Percentiles rank a stretch among this genome's conserved stretches.
phyloP scores from a whole-genome alignment of 2,113 vertebrate genomes.

The Laticauda laticaudata region DNA sequence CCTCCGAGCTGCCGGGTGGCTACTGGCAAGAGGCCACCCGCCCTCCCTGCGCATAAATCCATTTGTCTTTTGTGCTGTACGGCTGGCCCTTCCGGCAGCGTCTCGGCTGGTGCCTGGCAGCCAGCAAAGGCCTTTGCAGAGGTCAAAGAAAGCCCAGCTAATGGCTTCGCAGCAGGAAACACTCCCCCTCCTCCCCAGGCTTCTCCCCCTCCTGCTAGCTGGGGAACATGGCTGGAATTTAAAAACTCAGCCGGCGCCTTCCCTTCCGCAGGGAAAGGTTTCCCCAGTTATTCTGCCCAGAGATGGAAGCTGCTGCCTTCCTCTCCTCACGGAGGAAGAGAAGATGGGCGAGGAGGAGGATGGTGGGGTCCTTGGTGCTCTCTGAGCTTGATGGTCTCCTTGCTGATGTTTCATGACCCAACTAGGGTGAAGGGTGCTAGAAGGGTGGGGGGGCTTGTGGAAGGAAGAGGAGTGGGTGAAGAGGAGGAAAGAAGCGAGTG shows the following conservation, averaged over 20 bases:
- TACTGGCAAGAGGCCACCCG: not conserved
- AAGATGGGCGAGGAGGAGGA: too few relatives aligned
- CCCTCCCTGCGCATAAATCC: accelerated
- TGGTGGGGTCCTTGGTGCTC: too few relatives aligned
- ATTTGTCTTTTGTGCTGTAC: not conserved
- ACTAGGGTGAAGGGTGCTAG: too few relatives aligned
- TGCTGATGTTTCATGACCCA: too few relatives aligned
- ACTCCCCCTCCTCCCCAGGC: accelerated
- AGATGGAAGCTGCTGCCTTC: accelerated
- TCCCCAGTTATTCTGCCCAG: not conserved
- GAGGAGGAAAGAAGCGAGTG: too few relatives aligned
- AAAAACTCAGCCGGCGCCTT: not conserved
- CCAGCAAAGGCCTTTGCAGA: constrained; percentile 2
- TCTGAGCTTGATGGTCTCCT: too few relatives aligned
- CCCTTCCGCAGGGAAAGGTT: not conserved
- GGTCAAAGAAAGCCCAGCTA: constrained; percentile 21
- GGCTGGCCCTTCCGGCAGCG: not conserved
- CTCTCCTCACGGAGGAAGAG: not conserved
- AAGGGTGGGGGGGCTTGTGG: too few relatives aligned
- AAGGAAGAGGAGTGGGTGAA: too few relatives aligned
- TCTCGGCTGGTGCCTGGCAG: constrained; percentile 1
- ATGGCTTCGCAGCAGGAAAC: not conserved
- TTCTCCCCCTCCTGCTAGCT: accelerated
- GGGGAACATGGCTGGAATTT: not conserved
- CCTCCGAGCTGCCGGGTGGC: not conserved